Base-by-base conservation (phyloP, 2,888 invertebrate species). In the Nectonema munidae region DNA sequence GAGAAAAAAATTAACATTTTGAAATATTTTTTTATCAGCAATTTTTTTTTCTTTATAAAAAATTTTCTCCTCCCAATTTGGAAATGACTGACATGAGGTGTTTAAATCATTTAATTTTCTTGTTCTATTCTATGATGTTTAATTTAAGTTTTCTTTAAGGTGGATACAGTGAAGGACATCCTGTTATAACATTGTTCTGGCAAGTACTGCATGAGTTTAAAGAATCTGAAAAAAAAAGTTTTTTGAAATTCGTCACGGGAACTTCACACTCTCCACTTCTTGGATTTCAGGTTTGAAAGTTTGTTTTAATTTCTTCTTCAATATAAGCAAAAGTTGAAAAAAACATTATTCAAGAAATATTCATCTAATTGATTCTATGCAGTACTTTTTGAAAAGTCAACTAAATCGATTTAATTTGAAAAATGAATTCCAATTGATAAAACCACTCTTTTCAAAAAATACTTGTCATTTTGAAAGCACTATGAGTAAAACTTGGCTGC, bases 191-290 rank as follows among this genome's bases (percentile, higher is more conserved):
- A 43, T 62, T 66, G 40, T 89, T 89, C 58, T 89, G 89, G 89
- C 65, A 67, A 46, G 74, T 76, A 28, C 64, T 86, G 5, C 64
- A 67, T 39, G 63, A 64, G 33, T 77, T 89, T 53, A 50, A 53
- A 15, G 46, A 48, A n/a, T 44, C 46, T 32, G 76, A 77, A 53
- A 61, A 64, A 39, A 74, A 81, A 54, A 68, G 71, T 43, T 59
- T 95, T 38, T 61, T 95, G 5, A 83, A 83, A 58, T 99, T 99
- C 58, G 86, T 89, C 29, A 99, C 95, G 2, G 81, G 83, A 52
- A 89, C 89, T 52, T 89, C 89, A 1, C 59, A 86, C 42, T 81
- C 89, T 3, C 95, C 95, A 1, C 61, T 99, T 18, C 60, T 95
- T 29, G 95, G 95, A 2, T 95, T 95, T 52, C 81, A 77, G 66